Percentiles rank a stretch among this genome's conserved stretches.
Conservation (phyloP, 2,888 invertebrate species). For the Drosophila multiciliata region DNA sequence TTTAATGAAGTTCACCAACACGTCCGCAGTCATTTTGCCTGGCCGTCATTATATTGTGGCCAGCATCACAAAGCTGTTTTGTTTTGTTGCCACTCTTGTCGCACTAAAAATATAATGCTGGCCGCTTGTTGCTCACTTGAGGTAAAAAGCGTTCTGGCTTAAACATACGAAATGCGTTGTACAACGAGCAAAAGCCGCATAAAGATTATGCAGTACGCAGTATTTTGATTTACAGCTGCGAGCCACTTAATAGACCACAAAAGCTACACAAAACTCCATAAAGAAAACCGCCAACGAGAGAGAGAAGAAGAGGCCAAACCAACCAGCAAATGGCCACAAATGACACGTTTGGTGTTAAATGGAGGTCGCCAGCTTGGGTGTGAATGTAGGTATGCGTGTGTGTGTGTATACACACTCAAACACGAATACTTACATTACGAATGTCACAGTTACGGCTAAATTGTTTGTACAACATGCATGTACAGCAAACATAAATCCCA, state of each 20-base stretch:
- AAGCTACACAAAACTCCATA: constrained; percentile 59
- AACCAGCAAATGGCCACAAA: constrained; percentile 74
- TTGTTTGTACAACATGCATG: constrained; percentile 82
- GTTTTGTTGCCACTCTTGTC: constrained; percentile 43
- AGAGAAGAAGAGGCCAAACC: constrained; percentile 25
- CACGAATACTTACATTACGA: background rate
- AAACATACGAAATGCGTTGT: constrained; percentile 58
- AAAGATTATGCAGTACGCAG: constrained; percentile 67
- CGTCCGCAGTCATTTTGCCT: constrained; percentile 24
- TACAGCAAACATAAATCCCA: constrained; percentile 76
- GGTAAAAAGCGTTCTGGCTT: constrained; percentile 24
- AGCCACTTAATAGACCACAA: constrained; percentile 80
- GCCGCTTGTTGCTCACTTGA: constrained; percentile 74
- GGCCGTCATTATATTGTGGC: constrained; percentile 16
- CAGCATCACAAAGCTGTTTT: constrained; percentile 29
- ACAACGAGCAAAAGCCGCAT: constrained; percentile 42
- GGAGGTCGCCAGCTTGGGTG: constrained; percentile 66
- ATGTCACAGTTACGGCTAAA: constrained; percentile 81
- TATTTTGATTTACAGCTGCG: constrained; percentile 67
- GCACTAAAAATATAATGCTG: constrained; percentile 38
- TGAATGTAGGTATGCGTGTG: constrained; percentile 9
- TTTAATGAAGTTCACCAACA: constrained; percentile 70
- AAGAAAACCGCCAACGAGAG: constrained; percentile 42
- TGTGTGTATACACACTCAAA: background rate
- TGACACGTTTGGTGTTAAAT: constrained; percentile 83